Base-by-base conservation (phyloP, 2,113 vertebrate species). In the Rhinogobius similis region DNA sequence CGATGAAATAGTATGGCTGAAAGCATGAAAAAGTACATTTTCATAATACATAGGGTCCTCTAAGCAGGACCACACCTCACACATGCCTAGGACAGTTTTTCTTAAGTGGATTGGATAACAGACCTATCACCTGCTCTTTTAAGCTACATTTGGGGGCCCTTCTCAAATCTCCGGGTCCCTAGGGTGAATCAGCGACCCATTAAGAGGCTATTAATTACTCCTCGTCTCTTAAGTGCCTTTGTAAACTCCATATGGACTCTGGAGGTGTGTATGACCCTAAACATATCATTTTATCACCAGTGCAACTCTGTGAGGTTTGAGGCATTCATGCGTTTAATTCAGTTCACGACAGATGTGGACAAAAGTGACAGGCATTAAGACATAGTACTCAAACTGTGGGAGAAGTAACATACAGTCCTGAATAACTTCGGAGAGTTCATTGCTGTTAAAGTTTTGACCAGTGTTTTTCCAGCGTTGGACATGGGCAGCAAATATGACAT, bases 161-260 rank as follows among this genome's bases (percentile, higher is more conserved):
- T 53, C 59, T 58, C 67, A 21, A 77, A 68, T 68, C 62, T 14
- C 70, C 52, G 70, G 52, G 65, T 82, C 86, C 81, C 86, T 27
- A 4, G 82, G 82, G 87, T 63, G 73, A 80, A 73, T 83, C 79
- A 74, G 65, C 76, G 73, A 83, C 59, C 72, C 41, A 55, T 63
- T 76, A 63, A 82, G 68, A 70, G 77, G 67, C 82, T 86, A 88
- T 89, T 90, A 88, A 89, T 92, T 90, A 87, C 85, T 32, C 67
- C 32, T 14, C 27, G 72, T 38, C 43, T 77, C 58, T 79, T 79
- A 27, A 0, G 68, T 75, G 62, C 69, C 26, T 66, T 67, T 77
- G 43, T 74, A 67, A 75, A 46, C 41, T 83, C 81, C 85, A 86
- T 85, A 82, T 82, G 83, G 77, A 62, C 64, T 68, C 36, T 18